These are phyloP conservation scores for Cloeon dipterum DNA, from an alignment of 2,888 invertebrate genomes.

Conservation along the genomic window DNA sequence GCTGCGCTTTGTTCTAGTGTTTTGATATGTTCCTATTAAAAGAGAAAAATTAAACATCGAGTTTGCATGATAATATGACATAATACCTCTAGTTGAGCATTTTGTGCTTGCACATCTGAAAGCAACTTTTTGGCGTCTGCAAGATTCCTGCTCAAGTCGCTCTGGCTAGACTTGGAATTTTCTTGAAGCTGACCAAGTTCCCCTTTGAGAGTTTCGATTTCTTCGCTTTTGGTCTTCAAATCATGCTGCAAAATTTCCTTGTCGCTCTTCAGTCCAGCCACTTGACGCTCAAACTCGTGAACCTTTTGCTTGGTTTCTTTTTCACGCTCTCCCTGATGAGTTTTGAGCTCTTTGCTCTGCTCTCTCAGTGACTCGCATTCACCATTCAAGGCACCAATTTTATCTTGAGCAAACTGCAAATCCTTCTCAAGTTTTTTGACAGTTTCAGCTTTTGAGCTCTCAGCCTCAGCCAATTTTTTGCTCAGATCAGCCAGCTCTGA, in stretches of 20 bases:
- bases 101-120: too few species aligned
- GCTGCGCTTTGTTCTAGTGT: too few species aligned
- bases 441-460: conserved; percentile 24
- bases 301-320: conserved; percentile 11
- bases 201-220: conserved; percentile 10
- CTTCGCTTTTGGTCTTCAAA: conserved; percentile 6
- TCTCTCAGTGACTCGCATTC: conserved; percentile 19
- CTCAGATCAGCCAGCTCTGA: conserved; percentile 4
- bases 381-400: conserved; percentile 17
- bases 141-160: too few species aligned
- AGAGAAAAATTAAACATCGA: too few species aligned
- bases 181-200: conserved; percentile 20
- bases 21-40: too few species aligned
- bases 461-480: conserved; percentile 18
- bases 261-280: conserved; percentile 3
- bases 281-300: conserved; percentile 15
- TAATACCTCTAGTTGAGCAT: too few species aligned
- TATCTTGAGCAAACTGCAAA: conserved; percentile 17
- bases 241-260: conserved; percentile 6
- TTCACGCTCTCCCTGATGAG: conserved; percentile 15
- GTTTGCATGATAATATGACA: too few species aligned
- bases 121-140: too few species aligned
- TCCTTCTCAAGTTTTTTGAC: conserved; percentile 21
- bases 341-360: conserved; percentile 15
- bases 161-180: conserved; percentile 24